Evolutionary conservation across 2,113 vertebrate genomes (phyloP).

Genomic region (Pagrus major): DNA sequence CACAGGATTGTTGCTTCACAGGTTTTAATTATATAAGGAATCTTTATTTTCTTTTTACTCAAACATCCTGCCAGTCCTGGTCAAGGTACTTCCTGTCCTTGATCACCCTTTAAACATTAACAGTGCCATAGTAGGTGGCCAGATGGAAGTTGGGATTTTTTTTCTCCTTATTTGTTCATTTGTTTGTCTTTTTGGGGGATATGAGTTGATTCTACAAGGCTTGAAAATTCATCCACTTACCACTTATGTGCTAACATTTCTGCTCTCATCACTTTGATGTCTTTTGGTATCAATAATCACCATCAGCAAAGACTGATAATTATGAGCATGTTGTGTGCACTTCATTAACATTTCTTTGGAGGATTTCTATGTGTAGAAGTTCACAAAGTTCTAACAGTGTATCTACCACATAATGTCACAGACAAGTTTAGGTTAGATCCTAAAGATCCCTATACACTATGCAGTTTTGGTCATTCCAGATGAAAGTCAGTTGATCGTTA

Average conservation of each 20-base stretch:
- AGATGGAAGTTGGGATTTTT: neutral
- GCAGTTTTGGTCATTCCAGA: neutral
- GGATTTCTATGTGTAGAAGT: neutral
- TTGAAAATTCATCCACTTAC: neutral
- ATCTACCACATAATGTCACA: neutral
- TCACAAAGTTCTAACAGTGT: neutral
- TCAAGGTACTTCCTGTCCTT: neutral
- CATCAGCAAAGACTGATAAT: neutral
- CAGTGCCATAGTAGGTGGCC: conserved; percentile 6
- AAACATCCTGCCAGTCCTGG: conserved; percentile 16
- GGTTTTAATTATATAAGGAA: neutral
- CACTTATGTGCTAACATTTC: too few relatives aligned
- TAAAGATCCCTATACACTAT: neutral
- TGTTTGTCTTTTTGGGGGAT: neutral
- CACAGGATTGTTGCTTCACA: neutral
- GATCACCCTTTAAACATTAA: neutral
- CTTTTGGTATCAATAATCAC: neutral
- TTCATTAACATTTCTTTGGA: neutral
- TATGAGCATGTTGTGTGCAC: neutral
- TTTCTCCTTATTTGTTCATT: neutral
- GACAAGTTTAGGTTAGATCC: neutral
- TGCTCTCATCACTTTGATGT: neutral
- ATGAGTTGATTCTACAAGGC: neutral
- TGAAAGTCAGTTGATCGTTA: neutral
- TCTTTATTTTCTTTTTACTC: conserved; percentile 19